Conservation (phyloP, 2,797 vertebrate species). For the Cygnus olor region DNA sequence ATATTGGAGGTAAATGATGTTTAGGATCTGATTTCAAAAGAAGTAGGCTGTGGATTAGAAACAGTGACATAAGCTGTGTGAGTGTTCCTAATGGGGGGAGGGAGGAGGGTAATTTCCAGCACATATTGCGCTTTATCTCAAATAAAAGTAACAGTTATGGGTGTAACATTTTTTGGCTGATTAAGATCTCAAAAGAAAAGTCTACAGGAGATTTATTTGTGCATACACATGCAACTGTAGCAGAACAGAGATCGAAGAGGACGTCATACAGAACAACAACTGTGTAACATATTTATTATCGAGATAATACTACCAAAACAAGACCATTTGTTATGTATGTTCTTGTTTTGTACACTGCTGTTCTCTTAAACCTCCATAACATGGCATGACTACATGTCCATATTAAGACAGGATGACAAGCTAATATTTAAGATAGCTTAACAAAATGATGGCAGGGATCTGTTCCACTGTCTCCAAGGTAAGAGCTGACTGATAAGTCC, state of each 20-base stretch:
- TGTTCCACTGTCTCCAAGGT: background rate
- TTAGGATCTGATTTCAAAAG: background rate
- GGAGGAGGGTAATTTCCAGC: background rate
- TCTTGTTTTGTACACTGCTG: background rate
- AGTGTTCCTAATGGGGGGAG: background rate
- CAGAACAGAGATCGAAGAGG: background rate
- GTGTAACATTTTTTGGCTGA: background rate
- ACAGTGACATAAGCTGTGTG: background rate
- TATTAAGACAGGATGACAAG: background rate
- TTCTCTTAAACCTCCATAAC: background rate
- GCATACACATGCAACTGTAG: background rate
- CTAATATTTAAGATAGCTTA: background rate
- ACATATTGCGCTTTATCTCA: background rate
- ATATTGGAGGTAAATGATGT: background rate
- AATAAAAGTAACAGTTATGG: background rate
- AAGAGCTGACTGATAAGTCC: background rate
- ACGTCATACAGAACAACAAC: background rate
- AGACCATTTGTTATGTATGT: background rate
- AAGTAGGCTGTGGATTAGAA: background rate
- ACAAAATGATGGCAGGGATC: background rate
- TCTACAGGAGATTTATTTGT: background rate
- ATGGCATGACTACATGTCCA: background rate
- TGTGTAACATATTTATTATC: background rate
- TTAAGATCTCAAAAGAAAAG: background rate
- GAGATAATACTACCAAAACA: background rate